A percentile compares a stretch with the other conserved stretches of the same genome.
These are phyloP conservation scores for Euura lappo DNA, from an alignment of 1,140 invertebrate species.

Conservation along the genomic window DNA sequence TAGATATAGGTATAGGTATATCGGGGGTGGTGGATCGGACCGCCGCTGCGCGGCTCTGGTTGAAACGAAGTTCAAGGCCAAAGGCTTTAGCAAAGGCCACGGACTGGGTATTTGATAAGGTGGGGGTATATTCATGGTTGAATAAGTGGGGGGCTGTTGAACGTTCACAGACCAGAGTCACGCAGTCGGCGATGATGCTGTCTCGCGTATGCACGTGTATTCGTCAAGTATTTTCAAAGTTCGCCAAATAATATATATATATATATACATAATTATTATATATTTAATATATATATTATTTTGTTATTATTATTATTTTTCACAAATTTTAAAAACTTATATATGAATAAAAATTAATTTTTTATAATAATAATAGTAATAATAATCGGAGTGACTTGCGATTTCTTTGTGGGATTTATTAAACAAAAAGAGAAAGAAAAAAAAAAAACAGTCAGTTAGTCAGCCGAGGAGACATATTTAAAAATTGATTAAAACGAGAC, in stretches of 20 bases:
- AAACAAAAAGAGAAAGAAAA: not conserved
- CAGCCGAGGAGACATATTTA: no score
- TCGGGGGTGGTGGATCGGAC: constrained; percentile 40
- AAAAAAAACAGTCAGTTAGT: no score
- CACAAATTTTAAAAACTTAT: no score
- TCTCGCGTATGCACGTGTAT: constrained; percentile 56
- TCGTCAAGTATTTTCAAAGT: constrained; percentile 31
- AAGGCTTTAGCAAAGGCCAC: constrained; percentile 61
- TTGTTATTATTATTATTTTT: no score
- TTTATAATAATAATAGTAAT: no score
- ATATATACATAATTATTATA: not conserved
- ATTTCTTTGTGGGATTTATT: not conserved
- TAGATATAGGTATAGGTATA: constrained; percentile 51
- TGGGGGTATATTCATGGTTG: constrained; percentile 57
- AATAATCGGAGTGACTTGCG: constrained; percentile 12
- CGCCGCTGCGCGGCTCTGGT: constrained; percentile 57
- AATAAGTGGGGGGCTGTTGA: constrained; percentile 59
- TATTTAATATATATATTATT: no score
- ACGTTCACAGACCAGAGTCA: constrained; percentile 63
- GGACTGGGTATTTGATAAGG: constrained; percentile 40
- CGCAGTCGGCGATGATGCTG: constrained; percentile 66
- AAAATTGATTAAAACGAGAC: no score
- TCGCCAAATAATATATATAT: constrained; percentile 16
- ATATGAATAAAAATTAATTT: not conserved
- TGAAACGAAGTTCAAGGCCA: constrained; percentile 76